Evolutionary conservation across 2,888 invertebrate genomes (phyloP).

Genomic region (Melieria omissa): DNA sequence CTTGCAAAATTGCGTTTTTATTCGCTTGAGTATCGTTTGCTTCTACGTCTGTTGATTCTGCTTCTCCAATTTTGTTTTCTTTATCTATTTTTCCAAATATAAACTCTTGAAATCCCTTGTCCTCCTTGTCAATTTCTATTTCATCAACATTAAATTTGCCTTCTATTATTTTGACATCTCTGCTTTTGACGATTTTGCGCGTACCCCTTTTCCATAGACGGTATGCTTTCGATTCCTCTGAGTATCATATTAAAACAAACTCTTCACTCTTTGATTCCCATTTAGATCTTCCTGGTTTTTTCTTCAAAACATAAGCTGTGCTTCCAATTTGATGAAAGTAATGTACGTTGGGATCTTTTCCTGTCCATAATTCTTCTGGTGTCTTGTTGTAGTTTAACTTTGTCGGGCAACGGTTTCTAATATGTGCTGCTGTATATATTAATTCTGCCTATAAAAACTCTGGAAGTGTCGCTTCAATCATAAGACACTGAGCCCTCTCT

Average conservation of each 20-base stretch:
- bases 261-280: slow-evolving; percentile 5
- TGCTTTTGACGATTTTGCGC: not conserved
- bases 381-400: slow-evolving; percentile 30
- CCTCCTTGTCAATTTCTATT: slow-evolving; percentile 5
- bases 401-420: slow-evolving; percentile 34
- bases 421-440: slow-evolving; percentile 29
- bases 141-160: not conserved
- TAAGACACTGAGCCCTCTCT: slow-evolving; percentile 2
- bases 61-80: no score
- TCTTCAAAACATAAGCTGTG: slow-evolving; percentile 20
- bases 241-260: slow-evolving; percentile 25
- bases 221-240: slow-evolving; percentile 35
- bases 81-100: no score
- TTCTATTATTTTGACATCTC: slow-evolving; percentile 12
- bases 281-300: slow-evolving; percentile 6
- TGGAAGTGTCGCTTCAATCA: slow-evolving; percentile 4
- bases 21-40: not conserved
- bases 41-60: not conserved
- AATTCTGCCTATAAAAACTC: slow-evolving; percentile 30
- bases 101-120: not conserved
- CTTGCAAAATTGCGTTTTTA: no score
- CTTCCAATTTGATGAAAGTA: slow-evolving; percentile 33
- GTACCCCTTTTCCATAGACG: slow-evolving; percentile 28
- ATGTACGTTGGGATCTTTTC: slow-evolving; percentile 27
- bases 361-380: slow-evolving; percentile 37